Evolutionary conservation across 2,888 invertebrate genomes (phyloP).

Genomic region (Hoplodrina ambigua): DNA sequence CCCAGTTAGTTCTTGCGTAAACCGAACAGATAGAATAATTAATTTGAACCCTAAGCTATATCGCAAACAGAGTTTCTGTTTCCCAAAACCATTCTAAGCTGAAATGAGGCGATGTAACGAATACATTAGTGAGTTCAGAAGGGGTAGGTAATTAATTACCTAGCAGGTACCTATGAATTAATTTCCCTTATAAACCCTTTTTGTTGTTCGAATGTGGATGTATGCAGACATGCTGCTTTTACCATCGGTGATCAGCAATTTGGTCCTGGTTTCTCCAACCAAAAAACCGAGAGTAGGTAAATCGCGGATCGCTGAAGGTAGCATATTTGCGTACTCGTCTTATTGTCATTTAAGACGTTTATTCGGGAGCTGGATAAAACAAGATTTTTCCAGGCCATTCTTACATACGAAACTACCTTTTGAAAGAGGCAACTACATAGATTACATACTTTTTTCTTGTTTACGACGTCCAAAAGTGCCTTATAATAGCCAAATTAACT

Average conservation of each 20-base stretch:
- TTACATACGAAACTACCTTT: too few relatives aligned
- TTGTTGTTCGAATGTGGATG: conserved; percentile 9
- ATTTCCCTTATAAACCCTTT: conserved; percentile 38
- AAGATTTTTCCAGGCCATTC: neutral
- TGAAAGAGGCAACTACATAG: too few relatives aligned
- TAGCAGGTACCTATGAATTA: conserved; percentile 52
- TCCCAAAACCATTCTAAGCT: conserved; percentile 22
- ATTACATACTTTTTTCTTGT: too few relatives aligned
- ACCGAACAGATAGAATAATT: conserved; percentile 51
- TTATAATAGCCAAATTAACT: too few relatives aligned
- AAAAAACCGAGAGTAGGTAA: too few relatives aligned
- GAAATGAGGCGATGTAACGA: conserved; percentile 45
- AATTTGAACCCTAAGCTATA: conserved; percentile 39
- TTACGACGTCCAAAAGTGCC: too few relatives aligned
- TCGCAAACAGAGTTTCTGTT: conserved; percentile 24
- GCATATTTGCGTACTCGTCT: too few relatives aligned
- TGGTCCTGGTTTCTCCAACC: neutral
- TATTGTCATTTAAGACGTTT: neutral
- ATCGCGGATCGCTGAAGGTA: too few relatives aligned
- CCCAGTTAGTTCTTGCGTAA: conserved; percentile 38
- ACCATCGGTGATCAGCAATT: neutral
- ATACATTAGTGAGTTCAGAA: conserved; percentile 50
- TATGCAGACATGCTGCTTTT: conserved; percentile 6
- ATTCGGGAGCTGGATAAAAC: neutral
- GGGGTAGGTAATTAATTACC: conserved; percentile 52